Conservation (phyloP, 2,797 vertebrate genomes). For the Gymnoscopelus braueri region DNA sequence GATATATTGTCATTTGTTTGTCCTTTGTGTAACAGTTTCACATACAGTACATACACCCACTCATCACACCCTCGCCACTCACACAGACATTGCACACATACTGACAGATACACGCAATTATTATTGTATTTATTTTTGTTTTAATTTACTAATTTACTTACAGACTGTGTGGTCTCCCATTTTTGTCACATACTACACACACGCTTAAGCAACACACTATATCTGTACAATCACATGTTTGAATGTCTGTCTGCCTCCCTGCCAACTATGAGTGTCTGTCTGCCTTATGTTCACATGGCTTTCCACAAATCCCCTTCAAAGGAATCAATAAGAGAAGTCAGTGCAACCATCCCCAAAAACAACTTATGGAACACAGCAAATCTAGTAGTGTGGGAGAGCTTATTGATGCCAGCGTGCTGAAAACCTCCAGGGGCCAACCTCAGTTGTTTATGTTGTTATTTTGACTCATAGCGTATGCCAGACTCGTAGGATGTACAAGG, state of each 20-base stretch:
- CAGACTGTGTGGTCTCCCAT: too few relatives aligned
- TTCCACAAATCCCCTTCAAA: constrained; percentile 29
- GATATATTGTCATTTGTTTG: too few relatives aligned
- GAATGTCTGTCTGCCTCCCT: background rate
- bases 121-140: too few relatives aligned
- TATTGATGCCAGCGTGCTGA: constrained; percentile 37
- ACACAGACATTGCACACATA: too few relatives aligned
- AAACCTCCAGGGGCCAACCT: constrained; percentile 33
- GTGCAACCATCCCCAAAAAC: constrained; percentile 27
- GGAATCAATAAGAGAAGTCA: constrained; percentile 51
- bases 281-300: constrained; percentile 15
- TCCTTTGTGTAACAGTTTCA: too few relatives aligned
- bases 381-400: constrained; percentile 37
- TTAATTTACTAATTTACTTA: too few relatives aligned
- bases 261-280: background rate
- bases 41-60: too few relatives aligned
- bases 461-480: constrained; percentile 35
- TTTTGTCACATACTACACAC: too few relatives aligned
- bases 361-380: constrained; percentile 42
- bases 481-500: constrained; percentile 14
- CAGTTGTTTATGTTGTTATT: constrained; percentile 41
- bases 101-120: too few relatives aligned
- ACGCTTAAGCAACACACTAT: too few relatives aligned
- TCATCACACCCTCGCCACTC: too few relatives aligned
- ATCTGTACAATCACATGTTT: too few relatives aligned